Evolutionary conservation across 2,888 invertebrate species (phyloP).

Genomic region (Apomyelois bistriatella): DNA sequence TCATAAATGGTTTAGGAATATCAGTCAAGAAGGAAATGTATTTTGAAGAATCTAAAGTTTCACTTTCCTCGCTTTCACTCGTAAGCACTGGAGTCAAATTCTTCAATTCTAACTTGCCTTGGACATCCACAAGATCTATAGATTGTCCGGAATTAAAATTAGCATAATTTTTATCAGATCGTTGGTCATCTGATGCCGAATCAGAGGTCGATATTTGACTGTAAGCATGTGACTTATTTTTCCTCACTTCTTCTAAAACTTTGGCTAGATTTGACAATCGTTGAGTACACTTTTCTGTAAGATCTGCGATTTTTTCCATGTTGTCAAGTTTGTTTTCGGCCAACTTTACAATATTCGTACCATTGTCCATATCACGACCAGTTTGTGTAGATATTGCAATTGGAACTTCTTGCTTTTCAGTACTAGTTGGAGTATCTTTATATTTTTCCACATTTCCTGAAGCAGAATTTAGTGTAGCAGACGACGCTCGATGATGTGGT

Average conservation of each 20-base stretch:
- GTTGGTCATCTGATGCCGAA: conserved; percentile 52
- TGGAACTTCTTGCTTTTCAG: conserved; percentile 24
- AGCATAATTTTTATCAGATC: conserved; percentile 35
- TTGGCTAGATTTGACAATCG: conserved; percentile 69
- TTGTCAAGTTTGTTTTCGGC: conserved; percentile 69
- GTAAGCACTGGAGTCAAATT: conserved; percentile 22
- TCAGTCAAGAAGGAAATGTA: conserved; percentile 49
- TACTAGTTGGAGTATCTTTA: not conserved
- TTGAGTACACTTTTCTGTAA: conserved; percentile 70
- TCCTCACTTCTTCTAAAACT: conserved; percentile 70
- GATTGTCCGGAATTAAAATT: conserved; percentile 18
- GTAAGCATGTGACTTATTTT: conserved; percentile 63
- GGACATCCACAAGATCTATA: conserved; percentile 21
- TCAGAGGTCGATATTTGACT: conserved; percentile 62
- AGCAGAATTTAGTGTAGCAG: not conserved
- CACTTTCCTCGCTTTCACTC: conserved; percentile 21
- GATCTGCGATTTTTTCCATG: conserved; percentile 72
- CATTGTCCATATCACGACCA: conserved; percentile 42
- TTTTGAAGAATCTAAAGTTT: conserved; percentile 23
- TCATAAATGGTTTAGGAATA: conserved; percentile 51
- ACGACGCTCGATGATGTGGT: not conserved
- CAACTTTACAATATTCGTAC: conserved; percentile 56
- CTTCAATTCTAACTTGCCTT: conserved; percentile 22
- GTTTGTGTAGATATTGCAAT: conserved; percentile 60
- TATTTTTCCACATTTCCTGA: not conserved